Base-by-base conservation (phyloP, 2,113 vertebrate genomes). In the Pterocles burchelli region DNA sequence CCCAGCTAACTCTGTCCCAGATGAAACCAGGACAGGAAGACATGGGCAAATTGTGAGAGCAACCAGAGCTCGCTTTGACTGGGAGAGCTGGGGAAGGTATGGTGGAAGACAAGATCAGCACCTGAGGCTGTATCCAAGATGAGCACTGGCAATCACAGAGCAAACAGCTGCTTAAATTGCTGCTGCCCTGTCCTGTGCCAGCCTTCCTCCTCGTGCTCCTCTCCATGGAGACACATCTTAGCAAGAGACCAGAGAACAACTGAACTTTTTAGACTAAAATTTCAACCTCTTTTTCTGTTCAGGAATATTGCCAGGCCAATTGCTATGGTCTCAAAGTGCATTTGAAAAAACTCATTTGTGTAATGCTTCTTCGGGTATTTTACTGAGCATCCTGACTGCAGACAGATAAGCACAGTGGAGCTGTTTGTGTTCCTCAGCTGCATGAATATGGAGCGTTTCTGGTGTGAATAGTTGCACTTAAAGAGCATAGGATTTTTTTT, bases 1-100 rank as follows among this genome's bases (percentile, higher is more conserved):
- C n/a, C n/a, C n/a, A n/a, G n/a, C n/a, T n/a, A n/a, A 41, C 38
- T 41, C 38, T 41, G 38, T 41, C 38, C 38, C 38, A 41, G 38
- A 12, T 41, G 38, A 41, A 41, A 41, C 38, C 38, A 41, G 38
- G 38, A 41, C 38, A 41, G 38, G 38, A 41, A 63, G 58, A 6
- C 4, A 10, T 0, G 11, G 70, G 52, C 14, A 85, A 4, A 1
- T 7, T 38, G n/a, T 55, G 78, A 75, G 52, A 83, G 36, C 36
- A 46, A 17, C 14, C 33, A 46, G 15, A 41, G 36, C 17, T 61
- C 0, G 0, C 21, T 71, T 66, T 0, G 0, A 7, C 9, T 0
- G 2, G 41, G 31, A 46, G 5, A 52, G 17, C 19, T 54, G 71
- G 33, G 31, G 21, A 46, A 78, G 29, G 78, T 13, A 3, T 16